These are phyloP conservation scores for Drosophila guanche DNA, from an alignment of 1,140 invertebrate genomes.

Conservation along the genomic window DNA sequence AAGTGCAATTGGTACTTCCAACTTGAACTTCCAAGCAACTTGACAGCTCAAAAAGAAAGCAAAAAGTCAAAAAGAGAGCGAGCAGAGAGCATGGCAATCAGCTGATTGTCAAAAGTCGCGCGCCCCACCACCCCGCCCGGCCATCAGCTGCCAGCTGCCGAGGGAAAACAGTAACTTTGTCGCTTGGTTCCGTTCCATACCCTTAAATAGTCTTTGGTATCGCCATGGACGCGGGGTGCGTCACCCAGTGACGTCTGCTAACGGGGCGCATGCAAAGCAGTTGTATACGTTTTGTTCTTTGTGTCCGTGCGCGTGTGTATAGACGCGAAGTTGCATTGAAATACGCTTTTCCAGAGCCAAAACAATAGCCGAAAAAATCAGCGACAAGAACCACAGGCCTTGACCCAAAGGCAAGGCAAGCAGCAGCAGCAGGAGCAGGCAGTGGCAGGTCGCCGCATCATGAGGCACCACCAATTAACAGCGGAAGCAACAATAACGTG, in stretches of 20 bases:
- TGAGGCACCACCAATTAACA: slow-evolving; percentile 5
- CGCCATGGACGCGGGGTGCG: slow-evolving; percentile 64
- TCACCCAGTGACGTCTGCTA: slow-evolving; percentile 68
- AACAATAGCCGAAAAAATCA: slow-evolving; percentile 41
- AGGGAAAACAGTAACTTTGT: slow-evolving; percentile 49
- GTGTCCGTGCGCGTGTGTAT: neutral
- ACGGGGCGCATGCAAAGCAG: slow-evolving; percentile 52
- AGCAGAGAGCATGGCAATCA: slow-evolving; percentile 25
- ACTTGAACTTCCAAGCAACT: neutral
- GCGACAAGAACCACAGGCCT: slow-evolving; percentile 16
- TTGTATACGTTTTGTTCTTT: slow-evolving; percentile 4
- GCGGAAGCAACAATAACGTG: slow-evolving; percentile 4
- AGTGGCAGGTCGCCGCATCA: slow-evolving; percentile 1
- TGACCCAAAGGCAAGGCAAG: slow-evolving; percentile 58
- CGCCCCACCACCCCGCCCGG: neutral
- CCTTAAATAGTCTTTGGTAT: slow-evolving; percentile 28
- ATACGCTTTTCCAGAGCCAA: slow-evolving; percentile 27
- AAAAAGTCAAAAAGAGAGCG: neutral
- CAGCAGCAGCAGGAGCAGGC: slow-evolving; percentile 20
- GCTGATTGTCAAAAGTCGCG: slow-evolving; percentile 64
- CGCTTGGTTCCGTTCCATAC: slow-evolving; percentile 12
- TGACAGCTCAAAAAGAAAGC: slow-evolving; percentile 29
- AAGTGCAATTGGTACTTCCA: slow-evolving; percentile 2
- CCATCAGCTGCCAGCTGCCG: slow-evolving; percentile 20
- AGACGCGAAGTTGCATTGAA: slow-evolving; percentile 52